Conservation (phyloP, 92 coral and sea anemone species). For the Plumapathes pennacea region DNA sequence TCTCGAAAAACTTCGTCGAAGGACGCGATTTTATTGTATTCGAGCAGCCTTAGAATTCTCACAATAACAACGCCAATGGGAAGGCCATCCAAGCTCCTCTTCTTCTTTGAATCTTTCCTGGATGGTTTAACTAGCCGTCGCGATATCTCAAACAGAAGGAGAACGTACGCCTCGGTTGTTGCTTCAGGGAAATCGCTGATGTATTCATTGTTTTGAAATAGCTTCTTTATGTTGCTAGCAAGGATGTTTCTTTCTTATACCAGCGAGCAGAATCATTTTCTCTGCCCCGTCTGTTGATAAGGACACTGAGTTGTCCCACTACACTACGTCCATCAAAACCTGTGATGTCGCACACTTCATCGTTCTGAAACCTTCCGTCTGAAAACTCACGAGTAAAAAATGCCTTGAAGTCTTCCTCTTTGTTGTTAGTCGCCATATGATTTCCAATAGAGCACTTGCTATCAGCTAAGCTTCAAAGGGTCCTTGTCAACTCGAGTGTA, state of each 20-base stretch:
- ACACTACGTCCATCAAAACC: slow-evolving; percentile 6
- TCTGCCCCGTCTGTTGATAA: not conserved
- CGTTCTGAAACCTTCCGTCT: too few species aligned
- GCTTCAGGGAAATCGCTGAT: not conserved
- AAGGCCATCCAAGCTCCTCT: slow-evolving; percentile 20
- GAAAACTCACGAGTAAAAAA: too few species aligned
- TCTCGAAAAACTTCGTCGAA: too few species aligned
- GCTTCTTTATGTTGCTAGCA: not conserved
- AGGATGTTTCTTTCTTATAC: not conserved
- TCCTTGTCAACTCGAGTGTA: too few species aligned
- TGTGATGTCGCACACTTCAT: slow-evolving; percentile 10
- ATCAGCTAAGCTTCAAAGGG: too few species aligned
- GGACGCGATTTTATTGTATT: too few species aligned
- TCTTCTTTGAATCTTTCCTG: not conserved
- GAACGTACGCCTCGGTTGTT: slow-evolving; percentile 3
- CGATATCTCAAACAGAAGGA: slow-evolving; percentile 32
- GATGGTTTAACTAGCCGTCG: slow-evolving; percentile 4
- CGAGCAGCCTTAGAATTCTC: not conserved
- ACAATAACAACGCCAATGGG: slow-evolving; percentile 28
- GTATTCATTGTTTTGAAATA: not conserved
- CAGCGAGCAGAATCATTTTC: not conserved
- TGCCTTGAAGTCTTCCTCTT: too few species aligned
- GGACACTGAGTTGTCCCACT: slow-evolving; percentile 3
- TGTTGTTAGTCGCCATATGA: too few species aligned
- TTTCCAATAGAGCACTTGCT: too few species aligned